These are phyloP conservation scores for Antechinus flavipes DNA, from an alignment of 2,113 vertebrate species.

Conservation along the genomic window DNA sequence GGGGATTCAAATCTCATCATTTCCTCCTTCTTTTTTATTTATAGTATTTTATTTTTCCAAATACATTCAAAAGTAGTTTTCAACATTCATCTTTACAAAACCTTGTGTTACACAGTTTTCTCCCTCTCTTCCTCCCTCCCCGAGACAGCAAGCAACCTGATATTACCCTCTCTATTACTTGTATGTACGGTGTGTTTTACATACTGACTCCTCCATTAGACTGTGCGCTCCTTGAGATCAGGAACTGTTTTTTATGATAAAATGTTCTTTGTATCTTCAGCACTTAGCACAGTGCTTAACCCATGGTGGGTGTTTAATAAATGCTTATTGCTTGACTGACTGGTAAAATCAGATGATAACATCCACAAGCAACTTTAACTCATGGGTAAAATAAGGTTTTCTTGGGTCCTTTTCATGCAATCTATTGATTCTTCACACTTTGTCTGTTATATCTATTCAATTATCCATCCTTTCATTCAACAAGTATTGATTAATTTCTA, in stretches of 20 bases:
- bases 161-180: neutral
- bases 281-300: neutral
- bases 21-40: too few species aligned
- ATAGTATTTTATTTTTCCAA: too few species aligned
- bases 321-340: neutral
- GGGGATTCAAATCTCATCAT: too few species aligned
- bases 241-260: neutral
- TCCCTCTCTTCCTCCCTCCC: too few species aligned
- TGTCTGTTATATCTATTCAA: neutral
- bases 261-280: neutral
- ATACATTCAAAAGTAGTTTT: too few species aligned
- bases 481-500: neutral
- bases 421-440: neutral
- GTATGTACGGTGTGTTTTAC: neutral
- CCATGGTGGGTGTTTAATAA: neutral
- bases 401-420: neutral
- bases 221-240: neutral
- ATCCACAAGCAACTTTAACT: neutral
- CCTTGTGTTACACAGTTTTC: too few species aligned
- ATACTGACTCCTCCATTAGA: neutral
- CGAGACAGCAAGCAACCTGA: too few species aligned
- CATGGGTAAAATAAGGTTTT: neutral
- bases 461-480: neutral
- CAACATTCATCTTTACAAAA: too few species aligned
- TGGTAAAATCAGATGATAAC: neutral